These are phyloP conservation scores for Caenorhabditis sulstoni DNA, from an alignment of 2,888 invertebrate genomes.

Conservation along the genomic window DNA sequence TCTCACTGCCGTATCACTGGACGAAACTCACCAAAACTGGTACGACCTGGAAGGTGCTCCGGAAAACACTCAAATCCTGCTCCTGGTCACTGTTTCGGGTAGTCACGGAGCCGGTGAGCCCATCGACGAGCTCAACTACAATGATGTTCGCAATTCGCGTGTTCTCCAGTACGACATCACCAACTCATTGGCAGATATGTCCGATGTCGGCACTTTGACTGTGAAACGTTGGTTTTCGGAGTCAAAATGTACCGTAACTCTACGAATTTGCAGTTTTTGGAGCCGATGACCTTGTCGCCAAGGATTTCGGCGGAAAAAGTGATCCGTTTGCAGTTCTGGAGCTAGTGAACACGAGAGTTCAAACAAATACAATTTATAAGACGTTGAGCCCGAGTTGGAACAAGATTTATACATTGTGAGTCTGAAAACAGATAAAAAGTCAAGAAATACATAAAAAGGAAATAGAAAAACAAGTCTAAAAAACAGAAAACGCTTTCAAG, in stretches of 20 bases:
- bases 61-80: slow-evolving; percentile 84
- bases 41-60: slow-evolving; percentile 90
- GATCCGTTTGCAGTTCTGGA: slow-evolving; percentile 99
- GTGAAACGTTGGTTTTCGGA: slow-evolving; percentile 22
- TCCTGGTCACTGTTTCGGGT: slow-evolving; percentile 94
- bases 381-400: slow-evolving; percentile 97
- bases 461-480: too few relatives aligned
- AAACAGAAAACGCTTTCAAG: too few relatives aligned
- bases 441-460: too few relatives aligned
- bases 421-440: too few relatives aligned
- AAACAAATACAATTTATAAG: slow-evolving; percentile 99
- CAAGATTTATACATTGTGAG: slow-evolving; percentile 98
- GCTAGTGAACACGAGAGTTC: slow-evolving; percentile 90
- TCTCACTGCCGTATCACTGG: slow-evolving; percentile 89
- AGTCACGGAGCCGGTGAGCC: slow-evolving; percentile 95
- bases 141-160: slow-evolving; percentile 65
- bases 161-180: slow-evolving; percentile 83
- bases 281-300: slow-evolving; percentile 90
- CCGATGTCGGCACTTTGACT: slow-evolving; percentile 82
- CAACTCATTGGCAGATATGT: slow-evolving; percentile 86
- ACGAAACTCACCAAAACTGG: slow-evolving; percentile 93
- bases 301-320: slow-evolving; percentile 93
- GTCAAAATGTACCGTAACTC: background rate
- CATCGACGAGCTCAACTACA: slow-evolving; percentile 84
- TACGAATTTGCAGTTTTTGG: slow-evolving; percentile 85